Percentiles rank a stretch among this genome's conserved stretches.
Conservation (phyloP, 92 coral and sea anemone genomes). For the Nematostella vectensis region DNA sequence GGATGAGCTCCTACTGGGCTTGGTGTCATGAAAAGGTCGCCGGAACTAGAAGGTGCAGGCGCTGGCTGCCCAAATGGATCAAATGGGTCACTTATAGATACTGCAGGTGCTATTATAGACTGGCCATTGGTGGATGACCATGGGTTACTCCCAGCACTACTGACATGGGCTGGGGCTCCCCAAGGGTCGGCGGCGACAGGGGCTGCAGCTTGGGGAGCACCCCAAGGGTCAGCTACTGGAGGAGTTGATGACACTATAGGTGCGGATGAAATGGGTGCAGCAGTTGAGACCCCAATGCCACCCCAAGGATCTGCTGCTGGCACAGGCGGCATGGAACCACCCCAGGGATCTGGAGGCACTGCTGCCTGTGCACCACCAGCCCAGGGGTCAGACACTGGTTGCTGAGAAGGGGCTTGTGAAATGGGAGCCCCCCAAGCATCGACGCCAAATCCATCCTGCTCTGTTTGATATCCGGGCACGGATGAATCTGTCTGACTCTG, state of each 20-base stretch:
- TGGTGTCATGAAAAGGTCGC: slow-evolving; percentile 7
- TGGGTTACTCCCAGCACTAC: slow-evolving; percentile 44
- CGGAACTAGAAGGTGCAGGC: slow-evolving; percentile 15
- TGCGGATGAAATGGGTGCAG: slow-evolving; percentile 23
- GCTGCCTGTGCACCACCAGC: slow-evolving; percentile 29
- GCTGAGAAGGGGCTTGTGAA: slow-evolving; percentile 18
- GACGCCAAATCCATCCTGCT: slow-evolving; percentile 20
- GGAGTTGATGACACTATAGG: slow-evolving; percentile 29
- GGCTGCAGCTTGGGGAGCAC: slow-evolving; percentile 43
- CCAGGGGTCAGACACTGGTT: slow-evolving; percentile 71
- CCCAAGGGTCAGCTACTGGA: slow-evolving; percentile 41
- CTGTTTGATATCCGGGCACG: slow-evolving; percentile 31
- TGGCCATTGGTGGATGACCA: slow-evolving; percentile 62
- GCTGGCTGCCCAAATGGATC: slow-evolving; percentile 52
- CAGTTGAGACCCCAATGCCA: slow-evolving; percentile 26
- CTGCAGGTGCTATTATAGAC: slow-evolving; percentile 6
- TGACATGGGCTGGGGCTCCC: slow-evolving; percentile 44
- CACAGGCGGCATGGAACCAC: slow-evolving; percentile 21
- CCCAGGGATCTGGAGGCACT: slow-evolving; percentile 68
- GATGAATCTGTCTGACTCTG: slow-evolving; percentile 48
- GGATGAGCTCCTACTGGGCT: slow-evolving; percentile 2
- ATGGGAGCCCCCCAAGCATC: slow-evolving; percentile 69
- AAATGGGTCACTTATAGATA: no score
- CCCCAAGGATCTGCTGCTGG: slow-evolving; percentile 38
- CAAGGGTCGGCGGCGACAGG: slow-evolving; percentile 71